Base-by-base conservation (phyloP, 1,140 invertebrate species). In the Nephila pilipes region DNA sequence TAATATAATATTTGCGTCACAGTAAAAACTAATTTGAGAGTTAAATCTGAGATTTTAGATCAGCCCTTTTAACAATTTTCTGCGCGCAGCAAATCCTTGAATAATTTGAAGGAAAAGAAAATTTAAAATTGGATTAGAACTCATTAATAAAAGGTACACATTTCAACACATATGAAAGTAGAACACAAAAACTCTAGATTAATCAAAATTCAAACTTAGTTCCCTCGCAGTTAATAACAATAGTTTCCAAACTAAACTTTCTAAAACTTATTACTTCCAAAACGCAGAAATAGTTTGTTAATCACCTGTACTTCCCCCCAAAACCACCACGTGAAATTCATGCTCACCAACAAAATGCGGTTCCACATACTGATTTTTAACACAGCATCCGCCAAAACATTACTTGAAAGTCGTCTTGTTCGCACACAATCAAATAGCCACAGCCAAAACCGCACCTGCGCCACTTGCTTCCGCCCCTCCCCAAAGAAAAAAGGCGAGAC, bases 391-490 rank as follows among this genome's bases (percentile, higher is more conserved):
- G 69, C 69, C 29, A 75, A 75, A 58, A 60, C 6, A 32, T 8
- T 18, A 36, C 32, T 18, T 32, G 69, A 36, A 32, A 75, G 14
- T 75, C 18, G 32, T 25, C 63, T 10, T 65, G 63, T 65, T 29
- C 69, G 18, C 69, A 75, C 29, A 75, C 32, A 60, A 46, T 46
- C 46, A 46, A 46, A 46, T 46, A 10, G 46, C 4, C 16, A 36
- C 14, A 3, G n/a, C 10, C 38, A 25, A 55, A 60, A 85, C 54
- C 46, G 55, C 83, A 85, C 83, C 83, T 85, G 83, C 83, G n/a
- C 83, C 8, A 32, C 54, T 85, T 18, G 12, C 57, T 85, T 60
- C 83, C 83, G 83, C 22, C 55, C 57, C 38, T 83, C 22, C 25
- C 18, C 22, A 18, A 16, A 25, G n/a, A 25, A 83, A 55, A 83